These are phyloP conservation scores for Columba guinea DNA, from an alignment of 2,797 vertebrate genomes.

Conservation along the genomic window DNA sequence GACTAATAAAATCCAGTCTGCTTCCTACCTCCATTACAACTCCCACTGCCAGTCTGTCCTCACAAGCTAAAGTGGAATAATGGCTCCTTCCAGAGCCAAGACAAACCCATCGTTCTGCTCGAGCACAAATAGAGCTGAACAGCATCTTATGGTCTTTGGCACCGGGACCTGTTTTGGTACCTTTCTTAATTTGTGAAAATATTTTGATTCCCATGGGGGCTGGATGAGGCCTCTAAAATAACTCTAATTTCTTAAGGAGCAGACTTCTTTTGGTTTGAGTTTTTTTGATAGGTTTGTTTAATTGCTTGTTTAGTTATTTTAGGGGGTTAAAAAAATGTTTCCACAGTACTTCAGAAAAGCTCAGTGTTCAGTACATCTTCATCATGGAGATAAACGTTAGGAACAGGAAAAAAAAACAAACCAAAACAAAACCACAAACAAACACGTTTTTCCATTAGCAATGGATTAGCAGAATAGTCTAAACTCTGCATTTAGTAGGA, in stretches of 20 bases:
- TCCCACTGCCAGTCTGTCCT: slow-evolving; percentile 34
- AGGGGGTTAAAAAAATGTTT: not conserved
- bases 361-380: not conserved
- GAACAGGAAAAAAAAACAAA: not conserved
- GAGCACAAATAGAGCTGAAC: not conserved
- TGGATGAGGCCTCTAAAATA: not conserved
- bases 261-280: not conserved
- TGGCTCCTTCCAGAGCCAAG: slow-evolving; percentile 19
- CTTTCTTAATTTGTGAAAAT: not conserved
- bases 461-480: not conserved
- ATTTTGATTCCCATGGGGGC: not conserved
- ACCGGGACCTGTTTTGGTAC: not conserved
- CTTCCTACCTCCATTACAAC: slow-evolving; percentile 43
- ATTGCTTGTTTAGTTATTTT: not conserved
- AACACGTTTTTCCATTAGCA: not conserved
- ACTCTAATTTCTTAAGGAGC: not conserved
- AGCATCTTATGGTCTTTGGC: not conserved
- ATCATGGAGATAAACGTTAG: not conserved
- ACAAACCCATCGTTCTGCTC: not conserved
- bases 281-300: not conserved
- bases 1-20: slow-evolving; percentile 72
- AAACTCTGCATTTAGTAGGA: not conserved
- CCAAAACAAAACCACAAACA: no score
- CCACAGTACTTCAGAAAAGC: not conserved
- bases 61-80: not conserved